Base-by-base conservation (phyloP, 2,113 vertebrate genomes). In the Bos javanicus region DNA sequence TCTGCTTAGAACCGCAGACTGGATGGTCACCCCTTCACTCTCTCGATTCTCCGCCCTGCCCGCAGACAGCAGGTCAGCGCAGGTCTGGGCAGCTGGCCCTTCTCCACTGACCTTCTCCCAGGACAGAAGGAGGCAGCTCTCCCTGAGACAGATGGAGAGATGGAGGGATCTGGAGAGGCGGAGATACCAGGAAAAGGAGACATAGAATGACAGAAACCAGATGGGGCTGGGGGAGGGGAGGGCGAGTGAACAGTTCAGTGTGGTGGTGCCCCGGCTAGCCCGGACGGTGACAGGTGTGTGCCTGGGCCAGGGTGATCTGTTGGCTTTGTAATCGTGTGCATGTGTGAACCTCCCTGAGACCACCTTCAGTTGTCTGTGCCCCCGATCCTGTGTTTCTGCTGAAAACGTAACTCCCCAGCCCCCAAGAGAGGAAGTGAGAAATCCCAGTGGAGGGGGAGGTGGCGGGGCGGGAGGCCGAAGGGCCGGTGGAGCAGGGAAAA, bases 141-240 rank as follows among this genome's bases (percentile, higher is more conserved):
- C 96, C 97, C 92, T 23, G 88, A 80, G 94, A 95, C 97, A 97
- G 95, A 95, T 83, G 97, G 96, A 95, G 56, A 89, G 92, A 94
- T 84, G 71, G 57, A 1, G 83, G 90, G 74, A 83, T 90, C 93
- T 87, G 91, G 89, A 78, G 57, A 91, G 67, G 67, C 46, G 64
- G 92, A 95, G 93, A 96, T 71, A 71, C 85, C 21, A 33, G 85
- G 85, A 36, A 80, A 57, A 36, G 2, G 93, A 88, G 89, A 86
- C 83, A 19, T 28, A 78, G 67, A 89, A 56, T 87, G 95, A 67
- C 21, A 85, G 52, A 91, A 94, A 26, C 80, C 97, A 97, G 92
- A 96, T 95, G 97, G 97, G 95, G 67, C 26, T 43, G 84, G 78
- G 93, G 62, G 57, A 33, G 76, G 94, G 84, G 56, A 94, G 76